Conservation (phyloP, 2,888 invertebrate species). For the Abrostola tripartita region DNA sequence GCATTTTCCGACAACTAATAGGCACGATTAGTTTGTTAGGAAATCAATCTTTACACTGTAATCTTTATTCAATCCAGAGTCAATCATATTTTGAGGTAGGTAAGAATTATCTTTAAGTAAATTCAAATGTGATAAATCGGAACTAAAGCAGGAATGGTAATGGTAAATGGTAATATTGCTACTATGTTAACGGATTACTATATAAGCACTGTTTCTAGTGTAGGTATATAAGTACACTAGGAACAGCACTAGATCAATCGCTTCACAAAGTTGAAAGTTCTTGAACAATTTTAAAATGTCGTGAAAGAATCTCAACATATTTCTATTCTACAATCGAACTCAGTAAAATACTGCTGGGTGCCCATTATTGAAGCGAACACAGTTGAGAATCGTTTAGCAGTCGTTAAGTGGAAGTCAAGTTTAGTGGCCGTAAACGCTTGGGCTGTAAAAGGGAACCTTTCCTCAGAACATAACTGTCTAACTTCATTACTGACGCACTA, state of each 20-base stretch:
- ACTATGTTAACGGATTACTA: too few relatives aligned
- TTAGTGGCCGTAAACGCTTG: conserved; percentile 78
- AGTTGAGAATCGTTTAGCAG: conserved; percentile 71
- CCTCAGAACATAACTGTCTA: conserved; percentile 72
- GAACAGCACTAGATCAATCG: conserved; percentile 13
- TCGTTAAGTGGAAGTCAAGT: conserved; percentile 73
- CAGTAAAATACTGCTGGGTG: conserved; percentile 58
- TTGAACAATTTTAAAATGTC: conserved; percentile 27
- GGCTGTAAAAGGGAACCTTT: conserved; percentile 69
- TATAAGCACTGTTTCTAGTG: too few relatives aligned
- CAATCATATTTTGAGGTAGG: too few relatives aligned
- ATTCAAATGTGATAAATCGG: too few relatives aligned
- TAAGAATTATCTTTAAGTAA: too few relatives aligned
- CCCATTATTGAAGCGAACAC: conserved; percentile 62
- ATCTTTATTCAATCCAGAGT: too few relatives aligned
- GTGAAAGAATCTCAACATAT: conserved; percentile 24
- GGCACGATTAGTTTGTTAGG: conserved; percentile 9
- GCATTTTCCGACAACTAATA: conserved; percentile 41
- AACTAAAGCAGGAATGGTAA: too few relatives aligned
- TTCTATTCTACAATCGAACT: conserved; percentile 45
- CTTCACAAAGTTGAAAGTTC: conserved; percentile 17
- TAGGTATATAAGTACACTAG: conserved; percentile 11
- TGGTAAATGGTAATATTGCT: too few relatives aligned
- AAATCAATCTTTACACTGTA: too few relatives aligned
- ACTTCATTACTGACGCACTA: conserved; percentile 73